Evolutionary conservation across 2,113 vertebrate genomes (phyloP), one percentile per base, ranked within the genome.

Genomic region (Dicentrarchus labrax): DNA sequence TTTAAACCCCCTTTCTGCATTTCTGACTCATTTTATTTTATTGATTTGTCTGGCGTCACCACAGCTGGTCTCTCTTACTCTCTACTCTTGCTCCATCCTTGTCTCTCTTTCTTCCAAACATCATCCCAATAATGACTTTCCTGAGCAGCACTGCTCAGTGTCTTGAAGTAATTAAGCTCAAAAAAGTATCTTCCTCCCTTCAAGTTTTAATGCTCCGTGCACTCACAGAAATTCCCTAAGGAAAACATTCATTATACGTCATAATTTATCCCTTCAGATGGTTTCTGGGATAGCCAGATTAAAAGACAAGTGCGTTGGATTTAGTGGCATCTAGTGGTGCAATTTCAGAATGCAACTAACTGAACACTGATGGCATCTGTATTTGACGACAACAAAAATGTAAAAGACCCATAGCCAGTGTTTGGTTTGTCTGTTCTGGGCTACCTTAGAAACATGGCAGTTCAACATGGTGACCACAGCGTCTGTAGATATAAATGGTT

Each of bases 151-250:
- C 39, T 36, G 12, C 8, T 75, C 62, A 66, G 62, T 65, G 17
- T 87, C 70, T 89, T 84, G 41, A 89, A 72, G 22, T 65, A 78
- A 81, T 72, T 72, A 67, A 71, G 24, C 66, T 51, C 19, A 9
- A 60, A 82, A 57, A 77, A 30, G 12, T 51, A 24, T 64, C 15
- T 3, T 13, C 82, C 15, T 30, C 15, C 38, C 6, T 59, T 76
- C 8, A 62, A 65, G 15, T 54, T 75, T 60, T 30, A 53, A 36
- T 53, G 9, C 8, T 72, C 30, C 39, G 19, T 22, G 30, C 16
- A 11, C 22, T 77, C 56, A 17, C 12, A 69, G 15, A 80, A 76
- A 64, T 17, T 11, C 19, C 5, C 21, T 17, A 19, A 24, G 12
- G 54, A 72, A 67, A 64, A 22, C 12, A 30, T 30, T 30, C 4